Evolutionary conservation across 2,797 vertebrate species (phyloP).

Genomic region (Aulostomus chinensis): DNA sequence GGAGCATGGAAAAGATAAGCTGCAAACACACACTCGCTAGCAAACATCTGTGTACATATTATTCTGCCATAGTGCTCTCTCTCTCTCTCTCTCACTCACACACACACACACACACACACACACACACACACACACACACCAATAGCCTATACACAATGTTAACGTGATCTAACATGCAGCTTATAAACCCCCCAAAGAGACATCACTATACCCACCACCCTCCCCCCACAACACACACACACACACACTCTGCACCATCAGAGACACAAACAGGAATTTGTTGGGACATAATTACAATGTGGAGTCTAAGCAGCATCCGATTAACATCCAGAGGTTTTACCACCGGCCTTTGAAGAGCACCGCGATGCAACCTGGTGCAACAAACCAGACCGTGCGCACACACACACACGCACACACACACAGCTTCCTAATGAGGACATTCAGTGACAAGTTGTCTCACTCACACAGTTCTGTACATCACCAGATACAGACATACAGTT

Average conservation of each 20-base stretch:
- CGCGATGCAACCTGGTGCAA: slow-evolving; percentile 39
- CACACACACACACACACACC: slow-evolving; percentile 40
- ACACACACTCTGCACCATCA: slow-evolving; percentile 36
- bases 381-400: slow-evolving; percentile 12
- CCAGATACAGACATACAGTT: too few species aligned
- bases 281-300: slow-evolving; percentile 65
- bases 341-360: slow-evolving; percentile 60
- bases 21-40: slow-evolving; percentile 21
- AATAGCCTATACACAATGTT: slow-evolving; percentile 43
- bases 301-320: slow-evolving; percentile 67
- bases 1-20: slow-evolving; percentile 51
- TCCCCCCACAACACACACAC: slow-evolving; percentile 1
- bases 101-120: slow-evolving; percentile 39
- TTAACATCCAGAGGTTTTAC: slow-evolving; percentile 63
- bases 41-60: slow-evolving; percentile 14
- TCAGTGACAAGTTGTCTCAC: too few species aligned
- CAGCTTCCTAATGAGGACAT: background rate
- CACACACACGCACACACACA: slow-evolving; percentile 5
- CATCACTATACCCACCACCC: slow-evolving; percentile 29
- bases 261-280: slow-evolving; percentile 61
- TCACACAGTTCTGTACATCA: too few species aligned
- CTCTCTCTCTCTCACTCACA: background rate
- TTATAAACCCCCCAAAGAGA: slow-evolving; percentile 44
- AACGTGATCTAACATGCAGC: slow-evolving; percentile 55
- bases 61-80: too few species aligned